These are phyloP conservation scores for Aplysina aerophoba DNA, from an alignment of 37 sponge, comb jelly and placozoan species.

Conservation along the genomic window DNA sequence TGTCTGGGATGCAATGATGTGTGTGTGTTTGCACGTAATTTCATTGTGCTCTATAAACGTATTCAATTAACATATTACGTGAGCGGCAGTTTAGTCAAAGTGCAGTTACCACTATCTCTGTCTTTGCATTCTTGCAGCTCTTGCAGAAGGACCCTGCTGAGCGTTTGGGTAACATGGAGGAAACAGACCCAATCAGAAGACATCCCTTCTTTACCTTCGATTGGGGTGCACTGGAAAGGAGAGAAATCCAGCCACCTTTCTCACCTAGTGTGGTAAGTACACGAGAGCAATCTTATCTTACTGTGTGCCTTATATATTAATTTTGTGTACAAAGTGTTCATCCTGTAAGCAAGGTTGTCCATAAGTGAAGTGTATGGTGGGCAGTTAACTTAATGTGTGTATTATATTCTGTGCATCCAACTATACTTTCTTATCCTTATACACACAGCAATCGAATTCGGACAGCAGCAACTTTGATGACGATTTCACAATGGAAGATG, in stretches of 20 bases:
- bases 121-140: constrained; percentile 44
- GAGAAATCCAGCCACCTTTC: constrained; percentile 76
- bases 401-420: neutral
- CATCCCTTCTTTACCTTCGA: constrained; percentile 82
- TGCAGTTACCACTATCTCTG: no score
- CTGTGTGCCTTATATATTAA: neutral
- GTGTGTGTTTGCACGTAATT: no score
- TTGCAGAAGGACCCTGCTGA: constrained; percentile 72
- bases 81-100: no score
- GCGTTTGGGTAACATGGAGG: constrained; percentile 76
- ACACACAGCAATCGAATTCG: constrained; percentile 47
- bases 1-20: no score
- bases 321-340: neutral
- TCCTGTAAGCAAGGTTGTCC: no score
- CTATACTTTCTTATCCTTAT: no score
- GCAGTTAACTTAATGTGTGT: neutral
- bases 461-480: constrained; percentile 93
- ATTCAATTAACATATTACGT: no score
- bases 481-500: constrained; percentile 89
- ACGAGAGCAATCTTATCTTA: neutral
- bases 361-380: no score
- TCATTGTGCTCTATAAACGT: no score
- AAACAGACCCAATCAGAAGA: constrained; percentile 68
- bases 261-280: constrained; percentile 78
- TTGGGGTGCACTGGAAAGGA: constrained; percentile 67